Evolutionary conservation across 2,888 invertebrate genomes (phyloP), one percentile per base, ranked within the genome.

Genomic region (Pyrochroa serraticornis): DNA sequence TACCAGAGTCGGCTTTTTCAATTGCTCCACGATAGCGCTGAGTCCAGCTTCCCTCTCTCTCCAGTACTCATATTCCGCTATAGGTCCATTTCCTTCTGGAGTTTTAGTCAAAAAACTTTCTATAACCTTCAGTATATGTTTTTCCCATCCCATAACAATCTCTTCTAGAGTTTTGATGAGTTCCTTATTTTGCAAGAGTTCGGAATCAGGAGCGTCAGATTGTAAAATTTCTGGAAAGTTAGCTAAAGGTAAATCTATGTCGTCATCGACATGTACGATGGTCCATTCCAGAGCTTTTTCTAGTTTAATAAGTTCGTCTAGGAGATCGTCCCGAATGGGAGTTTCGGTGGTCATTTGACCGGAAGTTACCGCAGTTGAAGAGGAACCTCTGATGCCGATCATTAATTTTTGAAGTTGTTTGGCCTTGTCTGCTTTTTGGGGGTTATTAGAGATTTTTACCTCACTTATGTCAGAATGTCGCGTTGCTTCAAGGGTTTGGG

Each of bases 31-130:
- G 0, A 94, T 79, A 22, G 89, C 82, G 53, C 92, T 91, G 13
- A 94, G 81, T 49, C 89, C 89, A 0, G 88, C 85, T 73, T 93
- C 90, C 61, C 90, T 83, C 70, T 91, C 89, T 47, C 90, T 85
- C 95, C 95, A 96, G 70, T 91, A 91, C 59, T 89, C 88, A 72
- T 91, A 92, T 75, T 95, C 95, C 0, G 92, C 88, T 50, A 95
- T 84, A 0, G 95, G 94, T 0, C 92, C 91, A 57, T 88, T 85
- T 0, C 90, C 91, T 41, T 85, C 83, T 0, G 87, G 84, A 55
- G 82, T 78, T 84, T 84, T 86, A 0, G 80, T 77, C 60, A 83
- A 73, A 64, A 82, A 83, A 37, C 79, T 74, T 38, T 84, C 80
- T 30, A 86, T 81, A 10, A 85, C 83, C 67, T 79, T 81, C 34